Percentiles rank a stretch among this genome's conserved stretches.
Evolutionary conservation across 2,888 invertebrate genomes (phyloP).

Genomic region (Augiades crinisus): DNA sequence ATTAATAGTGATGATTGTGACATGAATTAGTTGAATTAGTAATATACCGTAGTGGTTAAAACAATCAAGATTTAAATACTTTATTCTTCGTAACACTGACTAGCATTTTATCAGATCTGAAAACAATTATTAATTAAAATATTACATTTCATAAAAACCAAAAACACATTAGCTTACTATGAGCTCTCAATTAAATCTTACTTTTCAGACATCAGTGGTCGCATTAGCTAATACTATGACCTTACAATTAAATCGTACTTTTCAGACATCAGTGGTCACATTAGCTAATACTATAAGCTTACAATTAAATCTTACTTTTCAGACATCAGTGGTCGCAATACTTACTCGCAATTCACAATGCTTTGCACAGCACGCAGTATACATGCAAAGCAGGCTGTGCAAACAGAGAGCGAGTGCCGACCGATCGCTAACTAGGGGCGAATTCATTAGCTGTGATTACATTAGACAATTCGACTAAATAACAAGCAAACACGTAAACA

Average conservation of each 20-base stretch:
- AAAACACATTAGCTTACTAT: too few species aligned
- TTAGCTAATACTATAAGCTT: background rate
- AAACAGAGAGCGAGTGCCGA: slow-evolving; percentile 38
- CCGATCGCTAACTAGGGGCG: slow-evolving; percentile 62
- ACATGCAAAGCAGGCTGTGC: slow-evolving; percentile 23
- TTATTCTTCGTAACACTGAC: too few species aligned
- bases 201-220: too few species aligned
- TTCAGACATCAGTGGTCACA: too few species aligned
- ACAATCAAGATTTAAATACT: too few species aligned
- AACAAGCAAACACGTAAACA: slow-evolving; percentile 53
- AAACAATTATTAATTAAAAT: too few species aligned
- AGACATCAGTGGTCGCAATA: background rate
- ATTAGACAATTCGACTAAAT: slow-evolving; percentile 65
- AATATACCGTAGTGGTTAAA: too few species aligned
- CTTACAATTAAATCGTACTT: slow-evolving; percentile 5
- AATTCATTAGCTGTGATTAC: slow-evolving; percentile 73
- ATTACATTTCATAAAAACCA: too few species aligned
- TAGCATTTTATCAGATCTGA: too few species aligned
- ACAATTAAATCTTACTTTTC: slow-evolving; percentile 8
- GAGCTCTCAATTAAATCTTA: background rate
- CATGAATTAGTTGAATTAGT: too few species aligned
- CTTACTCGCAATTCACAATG: too few species aligned
- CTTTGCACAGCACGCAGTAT: slow-evolving; percentile 1
- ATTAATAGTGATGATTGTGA: too few species aligned
- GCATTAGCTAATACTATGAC: background rate